Evolutionary conservation across 1,140 invertebrate species (phyloP).

Genomic region (Mya arenaria): DNA sequence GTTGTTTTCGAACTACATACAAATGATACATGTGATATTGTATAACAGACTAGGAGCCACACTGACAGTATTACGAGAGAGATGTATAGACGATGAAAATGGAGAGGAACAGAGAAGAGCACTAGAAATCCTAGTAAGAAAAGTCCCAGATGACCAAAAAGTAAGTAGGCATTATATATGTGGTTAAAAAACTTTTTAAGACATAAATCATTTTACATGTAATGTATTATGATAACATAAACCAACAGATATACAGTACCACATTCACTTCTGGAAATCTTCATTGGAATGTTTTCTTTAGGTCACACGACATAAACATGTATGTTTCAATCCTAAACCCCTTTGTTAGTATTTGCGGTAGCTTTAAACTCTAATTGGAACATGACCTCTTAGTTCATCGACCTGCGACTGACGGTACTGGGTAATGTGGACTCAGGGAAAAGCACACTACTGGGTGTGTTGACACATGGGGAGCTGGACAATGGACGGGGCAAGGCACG

Average conservation of each 20-base stretch:
- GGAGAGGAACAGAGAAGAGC: slow-evolving; percentile 81
- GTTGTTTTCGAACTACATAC: not conserved
- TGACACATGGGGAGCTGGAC: slow-evolving; percentile 97
- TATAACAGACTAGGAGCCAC: slow-evolving; percentile 88
- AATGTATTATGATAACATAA: too few relatives aligned
- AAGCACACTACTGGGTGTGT: slow-evolving; percentile 94
- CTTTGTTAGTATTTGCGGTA: not conserved
- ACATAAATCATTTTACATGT: too few relatives aligned
- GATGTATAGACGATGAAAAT: slow-evolving; percentile 80
- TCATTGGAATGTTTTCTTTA: too few relatives aligned
- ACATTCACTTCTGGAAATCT: too few relatives aligned
- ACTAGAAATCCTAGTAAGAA: slow-evolving; percentile 94
- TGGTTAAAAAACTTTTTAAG: too few relatives aligned
- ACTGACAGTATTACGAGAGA: slow-evolving; percentile 86
- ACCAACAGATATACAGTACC: too few relatives aligned
- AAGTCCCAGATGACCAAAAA: slow-evolving; percentile 94
- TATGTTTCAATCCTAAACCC: too few relatives aligned
- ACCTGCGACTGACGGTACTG: slow-evolving; percentile 94
- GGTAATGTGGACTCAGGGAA: slow-evolving; percentile 97
- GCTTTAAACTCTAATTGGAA: not conserved
- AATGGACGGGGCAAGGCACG: slow-evolving; percentile 97
- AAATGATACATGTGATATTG: not conserved
- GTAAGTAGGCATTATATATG: slow-evolving; percentile 65
- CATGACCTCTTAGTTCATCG: slow-evolving; percentile 83
- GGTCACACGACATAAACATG: too few relatives aligned